Evolutionary conservation across 2,888 invertebrate species (phyloP), one percentile per base, ranked within the genome.

Genomic region (Himalopsyche japonica): DNA sequence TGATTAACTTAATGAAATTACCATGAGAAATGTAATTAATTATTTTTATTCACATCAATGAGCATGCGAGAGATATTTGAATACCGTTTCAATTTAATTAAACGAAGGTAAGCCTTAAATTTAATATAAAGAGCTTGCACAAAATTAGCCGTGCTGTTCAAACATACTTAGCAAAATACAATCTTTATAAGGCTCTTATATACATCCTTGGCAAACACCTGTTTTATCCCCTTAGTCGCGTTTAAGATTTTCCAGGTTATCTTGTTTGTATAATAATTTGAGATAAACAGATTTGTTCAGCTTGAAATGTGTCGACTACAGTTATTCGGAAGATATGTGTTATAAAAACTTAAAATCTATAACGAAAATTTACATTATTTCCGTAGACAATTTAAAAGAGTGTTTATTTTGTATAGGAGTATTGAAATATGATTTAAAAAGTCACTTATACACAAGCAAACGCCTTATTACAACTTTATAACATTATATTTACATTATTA

Each of bases 231-330:
- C 32, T 43, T 43, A 34, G 78, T 78, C 43, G 32, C 24, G 78
- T 34, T 43, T 34, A 34, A 78, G 78, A 78, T 43, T 80, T 43
- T 76, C 57, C 82, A 48, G 48, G 78, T 48, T 78, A 82, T 64
- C 80, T 18, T 80, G 83, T 83, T 83, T 79, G 80, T 80, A 76
- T 80, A 81, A 57, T 57, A 57, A 48, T 80, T 84, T 49, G 49
- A 77, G 80, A 76, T 84, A 81, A 84, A 84, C 84, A 49, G 81
- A 84, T 84, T 81, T 84, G 84, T 76, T 80, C 79, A 37, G 77
- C 78, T 48, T 48, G 78, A 78, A 78, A 37, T 78, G 37, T 43
- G 78, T 78, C 78, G 76, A 78, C 78, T 43, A 43, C 34, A 78
- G 37, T 78, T 8, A 37, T 34, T n/a, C n/a, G 78, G 18, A 43